Conservation (phyloP, 1,140 invertebrate species). For the Helicorthomorpha holstii region DNA sequence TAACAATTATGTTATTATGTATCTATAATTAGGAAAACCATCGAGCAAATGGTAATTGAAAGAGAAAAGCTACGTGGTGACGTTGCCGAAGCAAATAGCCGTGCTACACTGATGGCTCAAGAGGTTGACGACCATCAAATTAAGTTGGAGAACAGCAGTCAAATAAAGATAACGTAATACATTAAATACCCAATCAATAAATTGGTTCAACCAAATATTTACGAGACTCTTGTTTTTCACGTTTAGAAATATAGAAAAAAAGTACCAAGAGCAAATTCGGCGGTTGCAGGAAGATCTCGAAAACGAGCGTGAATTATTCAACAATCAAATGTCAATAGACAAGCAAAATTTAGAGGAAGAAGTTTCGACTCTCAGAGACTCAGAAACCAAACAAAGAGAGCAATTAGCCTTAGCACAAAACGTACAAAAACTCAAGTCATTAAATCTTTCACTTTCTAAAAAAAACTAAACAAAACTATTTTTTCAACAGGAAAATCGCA, state of each 20-base stretch:
- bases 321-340: slow-evolving; percentile 15
- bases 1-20: no score
- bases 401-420: slow-evolving; percentile 32
- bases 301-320: slow-evolving; percentile 48
- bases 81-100: slow-evolving; percentile 57
- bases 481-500: neutral
- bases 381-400: slow-evolving; percentile 34
- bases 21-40: slow-evolving; percentile 24
- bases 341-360: slow-evolving; percentile 37
- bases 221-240: slow-evolving; percentile 1
- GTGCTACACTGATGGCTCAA: slow-evolving; percentile 57
- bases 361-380: slow-evolving; percentile 30
- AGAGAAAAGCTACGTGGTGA: slow-evolving; percentile 57
- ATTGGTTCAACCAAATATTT: neutral
- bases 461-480: neutral
- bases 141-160: slow-evolving; percentile 50
- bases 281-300: slow-evolving; percentile 44
- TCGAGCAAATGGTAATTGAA: slow-evolving; percentile 48
- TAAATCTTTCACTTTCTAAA: no score
- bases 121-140: slow-evolving; percentile 79
- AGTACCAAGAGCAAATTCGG: slow-evolving; percentile 52
- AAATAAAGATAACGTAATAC: slow-evolving; percentile 36
- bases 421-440: no score
- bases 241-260: slow-evolving; percentile 48
- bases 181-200: neutral